Evolutionary conservation across 2,113 vertebrate species (phyloP).

Genomic region (Heterotis niloticus): DNA sequence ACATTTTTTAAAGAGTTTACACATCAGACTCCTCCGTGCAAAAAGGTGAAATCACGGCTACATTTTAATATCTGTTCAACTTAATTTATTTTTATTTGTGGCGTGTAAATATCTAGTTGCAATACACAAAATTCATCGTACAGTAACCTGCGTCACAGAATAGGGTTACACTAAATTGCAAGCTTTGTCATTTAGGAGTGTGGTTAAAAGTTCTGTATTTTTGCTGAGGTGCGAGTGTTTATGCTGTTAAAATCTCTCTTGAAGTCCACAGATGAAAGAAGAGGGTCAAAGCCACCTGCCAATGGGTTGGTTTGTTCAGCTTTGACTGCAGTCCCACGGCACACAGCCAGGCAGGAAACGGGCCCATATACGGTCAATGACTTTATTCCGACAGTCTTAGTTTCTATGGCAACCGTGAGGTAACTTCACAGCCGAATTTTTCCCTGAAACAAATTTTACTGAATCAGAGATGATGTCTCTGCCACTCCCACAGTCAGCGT

Average conservation of each 20-base stretch:
- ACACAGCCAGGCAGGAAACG: constrained; percentile 4
- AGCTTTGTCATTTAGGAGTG: no score
- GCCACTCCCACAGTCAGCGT: background rate
- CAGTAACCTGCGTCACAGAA: no score
- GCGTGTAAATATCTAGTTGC: no score
- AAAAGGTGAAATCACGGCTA: no score
- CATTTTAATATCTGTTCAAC: no score
- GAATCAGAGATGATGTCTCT: constrained; percentile 19
- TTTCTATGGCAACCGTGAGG: constrained; percentile 26
- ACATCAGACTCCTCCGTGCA: no score
- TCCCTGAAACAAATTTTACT: constrained; percentile 7
- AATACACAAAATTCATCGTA: no score
- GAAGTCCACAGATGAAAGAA: background rate
- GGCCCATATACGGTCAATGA: constrained; percentile 10
- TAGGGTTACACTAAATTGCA: no score
- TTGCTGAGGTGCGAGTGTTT: background rate
- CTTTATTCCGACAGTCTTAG: background rate
- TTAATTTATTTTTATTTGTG: no score
- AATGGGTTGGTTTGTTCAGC: constrained; percentile 11
- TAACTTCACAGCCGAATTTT: constrained; percentile 16
- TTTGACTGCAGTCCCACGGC: constrained; percentile 8
- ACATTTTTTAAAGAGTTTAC: no score
- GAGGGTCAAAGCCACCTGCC: background rate
- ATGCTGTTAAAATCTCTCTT: background rate
- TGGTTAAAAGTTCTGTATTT: no score